Evolutionary conservation across 2,113 vertebrate species (phyloP).

Genomic region (Vicugna pacos): DNA sequence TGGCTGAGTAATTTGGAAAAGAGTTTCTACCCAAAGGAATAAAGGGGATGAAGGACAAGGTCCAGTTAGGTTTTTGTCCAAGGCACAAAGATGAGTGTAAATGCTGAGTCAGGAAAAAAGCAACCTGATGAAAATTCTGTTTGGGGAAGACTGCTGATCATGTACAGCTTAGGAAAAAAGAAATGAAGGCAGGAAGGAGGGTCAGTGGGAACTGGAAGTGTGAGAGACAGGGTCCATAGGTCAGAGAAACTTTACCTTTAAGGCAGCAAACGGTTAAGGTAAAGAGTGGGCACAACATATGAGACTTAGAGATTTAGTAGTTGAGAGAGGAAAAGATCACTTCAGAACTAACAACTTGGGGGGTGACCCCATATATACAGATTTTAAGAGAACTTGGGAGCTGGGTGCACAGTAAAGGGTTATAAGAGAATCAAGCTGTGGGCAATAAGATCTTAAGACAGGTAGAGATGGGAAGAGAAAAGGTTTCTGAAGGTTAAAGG

Average conservation of each 20-base stretch:
- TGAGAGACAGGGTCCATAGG: neutral
- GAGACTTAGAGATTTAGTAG: neutral
- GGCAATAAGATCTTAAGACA: neutral
- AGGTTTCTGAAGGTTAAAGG: neutral
- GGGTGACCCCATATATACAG: neutral
- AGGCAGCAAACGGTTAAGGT: neutral
- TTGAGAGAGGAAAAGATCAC: neutral
- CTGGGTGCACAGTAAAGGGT: neutral
- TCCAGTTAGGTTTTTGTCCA: neutral
- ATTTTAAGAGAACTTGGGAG: neutral
- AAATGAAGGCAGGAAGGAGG: neutral
- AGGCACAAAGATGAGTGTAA: neutral
- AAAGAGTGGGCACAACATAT: neutral
- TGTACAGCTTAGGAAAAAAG: neutral
- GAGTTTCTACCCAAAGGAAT: neutral
- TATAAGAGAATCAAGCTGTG: neutral
- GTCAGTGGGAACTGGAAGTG: neutral
- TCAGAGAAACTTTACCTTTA: neutral
- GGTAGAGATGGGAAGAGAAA: neutral
- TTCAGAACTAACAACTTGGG: neutral
- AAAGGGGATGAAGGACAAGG: neutral
- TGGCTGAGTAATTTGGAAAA: neutral
- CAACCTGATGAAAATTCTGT: neutral
- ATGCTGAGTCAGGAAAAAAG: neutral
- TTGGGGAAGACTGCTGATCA: neutral